Evolutionary conservation across 1,140 invertebrate genomes (phyloP), one percentile per base, ranked within the genome.

Genomic region (Heliconius himera): DNA sequence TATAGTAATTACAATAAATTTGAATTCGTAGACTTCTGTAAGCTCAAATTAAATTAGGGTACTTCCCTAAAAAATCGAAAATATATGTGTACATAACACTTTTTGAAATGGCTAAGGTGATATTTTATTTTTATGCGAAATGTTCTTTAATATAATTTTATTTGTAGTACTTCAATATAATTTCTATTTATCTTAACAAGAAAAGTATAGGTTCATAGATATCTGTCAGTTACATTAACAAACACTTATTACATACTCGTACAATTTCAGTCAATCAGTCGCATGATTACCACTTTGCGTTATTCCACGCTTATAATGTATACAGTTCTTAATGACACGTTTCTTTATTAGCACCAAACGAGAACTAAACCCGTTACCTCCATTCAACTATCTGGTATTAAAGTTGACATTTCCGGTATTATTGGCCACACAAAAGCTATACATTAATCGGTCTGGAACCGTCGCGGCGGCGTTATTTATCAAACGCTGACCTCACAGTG

Each of bases 401-500:
- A 66, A 66, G 11, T 66, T 56, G 60, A 66, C 26, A 29, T 66
- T 66, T 66, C 60, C 60, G 60, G 60, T 66, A 66, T 13, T n/a
- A 66, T 66, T 29, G 60, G 60, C 26, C 26, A 66, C 60, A 66
- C 60, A 66, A 66, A 66, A 66, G 60, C 66, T 5, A 76, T 76
- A 26, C 60, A 66, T 66, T 66, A 66, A 29, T 66, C 60, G 60
- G 60, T 66, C 60, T 60, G 46, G 26, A 71, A 36, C 49, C 51
- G 70, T 78, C 77, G 29, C 36, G 77, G 33, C 51, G 70, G 70
- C 73, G 73, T 79, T 51, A 79, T 79, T 79, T 79, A 79, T 79
- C 78, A 79, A 79, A 79, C 74, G 66, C 66, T 41, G 78, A 79
- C 78, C 78, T 79, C 66, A 72, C n/a, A 54, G 74, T n/a, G 56